Percentiles rank a stretch among this genome's conserved stretches.
phyloP scores from a whole-genome alignment of 2,113 vertebrate species.

The Cyphomyrus plagiostoma region DNA sequence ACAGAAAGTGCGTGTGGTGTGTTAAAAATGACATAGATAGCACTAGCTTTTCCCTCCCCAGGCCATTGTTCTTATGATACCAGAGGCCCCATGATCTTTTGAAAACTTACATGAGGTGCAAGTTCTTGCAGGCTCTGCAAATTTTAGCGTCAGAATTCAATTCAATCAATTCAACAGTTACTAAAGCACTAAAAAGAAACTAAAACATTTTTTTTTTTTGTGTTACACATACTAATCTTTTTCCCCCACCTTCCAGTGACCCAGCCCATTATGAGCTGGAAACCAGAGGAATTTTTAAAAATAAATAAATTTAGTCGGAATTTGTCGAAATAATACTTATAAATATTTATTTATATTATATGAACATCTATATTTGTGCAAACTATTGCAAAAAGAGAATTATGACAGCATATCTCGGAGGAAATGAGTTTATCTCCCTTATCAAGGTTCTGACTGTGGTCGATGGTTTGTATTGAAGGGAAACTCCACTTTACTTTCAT shows the following conservation, averaged over 20 bases:
- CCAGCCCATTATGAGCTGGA: background rate
- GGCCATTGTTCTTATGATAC: background rate
- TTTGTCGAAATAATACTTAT: background rate
- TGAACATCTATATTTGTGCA: background rate
- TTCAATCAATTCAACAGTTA: background rate
- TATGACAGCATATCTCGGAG: background rate
- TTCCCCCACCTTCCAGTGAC: background rate
- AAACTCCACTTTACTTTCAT: background rate
- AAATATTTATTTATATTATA: background rate
- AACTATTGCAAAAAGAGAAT: background rate
- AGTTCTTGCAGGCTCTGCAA: background rate
- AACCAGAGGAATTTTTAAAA: background rate
- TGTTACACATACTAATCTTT: background rate
- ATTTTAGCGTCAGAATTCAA: background rate
- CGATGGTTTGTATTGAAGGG: background rate
- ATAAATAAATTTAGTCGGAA: background rate
- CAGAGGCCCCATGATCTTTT: slow-evolving; percentile 2
- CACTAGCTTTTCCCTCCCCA: slow-evolving; percentile 22
- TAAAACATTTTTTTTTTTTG: background rate
- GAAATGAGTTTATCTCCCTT: background rate
- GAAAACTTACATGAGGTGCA: background rate
- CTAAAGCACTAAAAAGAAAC: background rate
- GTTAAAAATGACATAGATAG: slow-evolving; percentile 17
- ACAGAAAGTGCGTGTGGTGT: background rate
- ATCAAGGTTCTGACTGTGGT: background rate